Evolutionary conservation across 2,113 vertebrate species (phyloP).

Genomic region (Numida meleagris): DNA sequence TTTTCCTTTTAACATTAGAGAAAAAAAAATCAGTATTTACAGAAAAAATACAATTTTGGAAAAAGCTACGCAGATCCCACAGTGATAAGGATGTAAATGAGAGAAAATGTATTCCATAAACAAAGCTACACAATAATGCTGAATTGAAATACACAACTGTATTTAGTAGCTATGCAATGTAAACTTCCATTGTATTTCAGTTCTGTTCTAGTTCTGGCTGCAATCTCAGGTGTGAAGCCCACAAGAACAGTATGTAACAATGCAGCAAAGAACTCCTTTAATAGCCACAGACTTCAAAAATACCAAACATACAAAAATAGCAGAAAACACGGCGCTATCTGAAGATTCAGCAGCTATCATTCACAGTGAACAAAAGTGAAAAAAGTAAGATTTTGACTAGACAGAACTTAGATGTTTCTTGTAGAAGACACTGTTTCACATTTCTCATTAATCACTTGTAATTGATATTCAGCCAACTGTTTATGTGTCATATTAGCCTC

Average conservation of each 20-base stretch:
- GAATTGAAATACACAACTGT: background rate
- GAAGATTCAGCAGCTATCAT: background rate
- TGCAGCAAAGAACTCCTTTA: background rate
- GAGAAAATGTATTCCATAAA: background rate
- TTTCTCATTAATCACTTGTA: constrained; percentile 15
- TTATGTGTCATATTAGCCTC: background rate
- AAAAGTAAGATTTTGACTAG: background rate
- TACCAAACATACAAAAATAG: background rate
- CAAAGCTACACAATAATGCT: background rate
- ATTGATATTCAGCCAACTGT: constrained; percentile 20
- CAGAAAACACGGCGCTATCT: background rate
- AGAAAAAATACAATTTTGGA: background rate
- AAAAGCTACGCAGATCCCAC: background rate
- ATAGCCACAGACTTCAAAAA: background rate
- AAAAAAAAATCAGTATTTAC: background rate
- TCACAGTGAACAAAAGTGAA: background rate
- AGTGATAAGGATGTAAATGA: background rate
- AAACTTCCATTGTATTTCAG: background rate
- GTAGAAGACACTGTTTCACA: background rate
- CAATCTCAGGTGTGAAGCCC: background rate
- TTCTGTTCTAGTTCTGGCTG: background rate
- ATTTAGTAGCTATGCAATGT: background rate
- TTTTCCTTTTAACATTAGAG: background rate
- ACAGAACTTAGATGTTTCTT: background rate
- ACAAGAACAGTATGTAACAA: background rate